Conservation (phyloP, 2,113 vertebrate genomes). For the rabbit (Oryctolagus cuniculus) region mOryCun1.1 NC_091432.1:32358501-32359000, state of each 20-base stretch:
- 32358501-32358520: not conserved
- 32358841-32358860: not conserved
- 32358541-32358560: conserved; percentile 1
- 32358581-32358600: not conserved
- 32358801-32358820: not conserved
- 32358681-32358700: not conserved
- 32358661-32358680: not conserved
- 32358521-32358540: not conserved
- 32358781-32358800: not conserved
- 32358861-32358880: not conserved
- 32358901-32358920: not conserved
- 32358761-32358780: not conserved
- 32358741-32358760: not conserved
- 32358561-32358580: conserved; percentile 14
- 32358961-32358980: not conserved
- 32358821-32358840: not conserved
- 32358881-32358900: not conserved
- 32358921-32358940: too few species aligned
- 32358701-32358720: not conserved
- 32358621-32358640: not conserved
- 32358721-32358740: not conserved
- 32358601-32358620: not conserved
- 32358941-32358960: not conserved
- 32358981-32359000: not conserved
- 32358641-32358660: not conserved